phyloP scores from a whole-genome alignment of 2,888 invertebrate species.

The Thera obeliscata region DNA sequence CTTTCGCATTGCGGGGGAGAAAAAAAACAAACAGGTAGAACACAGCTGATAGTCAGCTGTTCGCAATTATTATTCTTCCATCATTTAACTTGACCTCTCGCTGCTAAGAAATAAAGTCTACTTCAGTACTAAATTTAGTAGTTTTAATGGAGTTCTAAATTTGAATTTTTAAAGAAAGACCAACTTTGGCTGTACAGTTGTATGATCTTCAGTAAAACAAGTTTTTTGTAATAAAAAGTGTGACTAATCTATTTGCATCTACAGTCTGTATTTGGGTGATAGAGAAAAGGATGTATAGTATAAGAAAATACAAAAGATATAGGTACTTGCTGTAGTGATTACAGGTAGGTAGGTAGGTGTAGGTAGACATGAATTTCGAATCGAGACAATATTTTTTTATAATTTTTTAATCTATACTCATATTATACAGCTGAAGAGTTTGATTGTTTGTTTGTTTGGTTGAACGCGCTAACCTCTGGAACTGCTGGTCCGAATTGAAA shows the following conservation, averaged over 20 bases:
- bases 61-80: constrained; percentile 32
- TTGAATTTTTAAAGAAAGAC: constrained; percentile 7
- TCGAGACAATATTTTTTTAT: no score
- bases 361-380: no score
- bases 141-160: not conserved
- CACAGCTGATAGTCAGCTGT: constrained; percentile 70
- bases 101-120: constrained; percentile 13
- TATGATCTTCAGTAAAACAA: not conserved
- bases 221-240: not conserved
- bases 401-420: no score
- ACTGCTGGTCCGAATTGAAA: no score
- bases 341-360: no score
- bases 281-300: not conserved
- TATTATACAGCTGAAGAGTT: no score
- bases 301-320: no score
- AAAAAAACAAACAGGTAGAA: constrained; percentile 53
- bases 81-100: constrained; percentile 9
- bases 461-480: no score
- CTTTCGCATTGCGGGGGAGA: constrained; percentile 28
- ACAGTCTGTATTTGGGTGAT: no score
- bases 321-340: no score
- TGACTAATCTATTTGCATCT: not conserved
- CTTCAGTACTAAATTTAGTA: constrained; percentile 9
- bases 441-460: no score
- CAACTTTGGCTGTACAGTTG: not conserved